These are phyloP conservation scores for Arvicanthis niloticus DNA, from an alignment of 2,113 vertebrate genomes.

Conservation along the genomic window DNA sequence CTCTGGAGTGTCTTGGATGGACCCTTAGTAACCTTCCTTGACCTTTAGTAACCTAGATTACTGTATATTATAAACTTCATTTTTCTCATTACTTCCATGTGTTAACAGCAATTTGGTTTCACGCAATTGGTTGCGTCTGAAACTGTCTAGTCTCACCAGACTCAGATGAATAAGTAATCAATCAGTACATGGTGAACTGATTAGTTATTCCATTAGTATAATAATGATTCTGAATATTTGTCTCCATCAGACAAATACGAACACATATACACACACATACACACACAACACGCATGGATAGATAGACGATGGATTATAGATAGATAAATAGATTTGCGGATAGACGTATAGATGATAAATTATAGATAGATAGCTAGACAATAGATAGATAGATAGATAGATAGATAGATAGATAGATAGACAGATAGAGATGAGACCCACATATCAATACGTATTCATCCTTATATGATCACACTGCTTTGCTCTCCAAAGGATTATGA, in stretches of 20 bases:
- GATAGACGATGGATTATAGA: not conserved
- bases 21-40: not conserved
- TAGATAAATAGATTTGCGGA: not conserved
- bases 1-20: not conserved
- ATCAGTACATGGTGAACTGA: not conserved
- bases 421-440: not conserved
- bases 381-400: not conserved
- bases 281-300: not conserved
- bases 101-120: not conserved
- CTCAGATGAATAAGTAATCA: not conserved
- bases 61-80: not conserved
- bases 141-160: not conserved
- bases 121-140: not conserved
- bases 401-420: not conserved
- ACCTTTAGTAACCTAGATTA: not conserved
- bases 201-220: not conserved
- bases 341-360: no score
- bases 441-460: not conserved
- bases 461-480: not conserved
- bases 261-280: not conserved
- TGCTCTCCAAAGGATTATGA: not conserved
- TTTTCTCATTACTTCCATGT: not conserved
- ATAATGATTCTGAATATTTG: conserved; percentile 18
- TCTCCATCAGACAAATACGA: not conserved
- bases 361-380: not conserved